Percentiles rank a stretch among this genome's conserved stretches.
phyloP scores from a whole-genome alignment of 1,140 invertebrate genomes.

The Drosophila melanica region DNA sequence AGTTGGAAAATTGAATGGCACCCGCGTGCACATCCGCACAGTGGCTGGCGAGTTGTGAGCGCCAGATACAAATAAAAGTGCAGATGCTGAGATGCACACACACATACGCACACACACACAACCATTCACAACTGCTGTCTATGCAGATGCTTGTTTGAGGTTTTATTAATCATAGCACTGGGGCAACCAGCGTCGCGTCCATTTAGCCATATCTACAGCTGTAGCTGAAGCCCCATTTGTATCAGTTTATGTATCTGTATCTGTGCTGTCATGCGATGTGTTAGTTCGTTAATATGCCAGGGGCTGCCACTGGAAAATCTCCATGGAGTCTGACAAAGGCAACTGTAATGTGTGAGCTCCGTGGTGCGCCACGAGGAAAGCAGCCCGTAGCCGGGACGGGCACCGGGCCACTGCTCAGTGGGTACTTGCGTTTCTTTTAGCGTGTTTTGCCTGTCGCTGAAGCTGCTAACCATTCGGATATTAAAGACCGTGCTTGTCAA shows the following conservation, averaged over 20 bases:
- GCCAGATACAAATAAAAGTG: conserved; percentile 42
- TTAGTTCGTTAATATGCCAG: conserved; percentile 56
- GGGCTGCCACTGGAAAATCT: conserved; percentile 48
- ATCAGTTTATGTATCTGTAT: conserved; percentile 6
- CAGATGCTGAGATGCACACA: conserved; percentile 14
- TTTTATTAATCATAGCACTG: conserved; percentile 57
- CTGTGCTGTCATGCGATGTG: conserved; percentile 41
- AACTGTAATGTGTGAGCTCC: conserved; percentile 24
- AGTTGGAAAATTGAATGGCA: conserved; percentile 63
- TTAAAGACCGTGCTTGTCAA: conserved; percentile 46
- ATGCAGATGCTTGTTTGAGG: conserved; percentile 50
- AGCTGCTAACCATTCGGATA: conserved; percentile 39
- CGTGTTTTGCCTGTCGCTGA: conserved; percentile 14
- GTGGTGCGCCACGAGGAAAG: conserved; percentile 7
- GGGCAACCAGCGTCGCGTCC: conserved; percentile 23
- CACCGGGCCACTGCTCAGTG: background rate
- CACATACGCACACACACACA: background rate
- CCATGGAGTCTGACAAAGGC: conserved; percentile 40
- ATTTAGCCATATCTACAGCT: conserved; percentile 20
- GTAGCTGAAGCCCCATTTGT: conserved; percentile 6
- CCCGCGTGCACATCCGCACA: conserved; percentile 18
- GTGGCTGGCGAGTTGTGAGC: conserved; percentile 26
- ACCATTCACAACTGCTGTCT: conserved; percentile 17
- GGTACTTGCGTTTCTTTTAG: background rate
- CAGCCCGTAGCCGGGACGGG: conserved; percentile 16